Evolutionary conservation across 2,888 invertebrate genomes (phyloP).

Genomic region (Urechis unicinctus): DNA sequence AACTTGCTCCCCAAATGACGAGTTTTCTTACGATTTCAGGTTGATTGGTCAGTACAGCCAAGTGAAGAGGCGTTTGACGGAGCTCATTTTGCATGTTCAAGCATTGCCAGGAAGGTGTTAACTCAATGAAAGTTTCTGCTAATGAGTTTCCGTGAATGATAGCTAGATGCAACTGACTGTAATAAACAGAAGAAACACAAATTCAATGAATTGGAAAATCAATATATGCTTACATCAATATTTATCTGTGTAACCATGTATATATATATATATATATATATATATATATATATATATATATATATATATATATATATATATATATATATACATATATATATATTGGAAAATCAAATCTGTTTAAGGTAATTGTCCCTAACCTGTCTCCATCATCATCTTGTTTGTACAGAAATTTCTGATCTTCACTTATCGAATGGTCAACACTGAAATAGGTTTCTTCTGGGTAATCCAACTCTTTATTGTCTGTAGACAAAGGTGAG

Average conservation of each 20-base stretch:
- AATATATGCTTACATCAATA: background rate
- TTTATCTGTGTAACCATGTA: background rate
- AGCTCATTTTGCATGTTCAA: slow-evolving; percentile 76
- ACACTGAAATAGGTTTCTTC: too few relatives aligned
- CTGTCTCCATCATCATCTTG: too few relatives aligned
- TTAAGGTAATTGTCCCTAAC: too few relatives aligned
- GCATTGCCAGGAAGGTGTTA: slow-evolving; percentile 69
- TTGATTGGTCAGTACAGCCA: slow-evolving; percentile 74
- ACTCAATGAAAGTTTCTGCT: too few relatives aligned
- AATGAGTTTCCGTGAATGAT: slow-evolving; percentile 70
- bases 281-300: slow-evolving; percentile 8
- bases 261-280: background rate
- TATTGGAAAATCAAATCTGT: background rate
- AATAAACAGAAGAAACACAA: slow-evolving; percentile 27
- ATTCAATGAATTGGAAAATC: background rate
- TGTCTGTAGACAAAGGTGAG: too few relatives aligned
- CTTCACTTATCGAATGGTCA: too few relatives aligned
- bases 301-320: slow-evolving; percentile 6
- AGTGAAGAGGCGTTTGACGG: slow-evolving; percentile 72
- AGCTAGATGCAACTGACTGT: slow-evolving; percentile 78
- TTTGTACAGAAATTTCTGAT: too few relatives aligned
- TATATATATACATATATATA: slow-evolving; percentile 5
- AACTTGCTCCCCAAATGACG: slow-evolving; percentile 70
- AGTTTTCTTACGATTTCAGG: slow-evolving; percentile 69
- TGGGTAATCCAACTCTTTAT: too few relatives aligned